These are phyloP conservation scores for Lordiphosa andalusiaca DNA, from an alignment of 2,888 invertebrate species.

Conservation along the genomic window DNA sequence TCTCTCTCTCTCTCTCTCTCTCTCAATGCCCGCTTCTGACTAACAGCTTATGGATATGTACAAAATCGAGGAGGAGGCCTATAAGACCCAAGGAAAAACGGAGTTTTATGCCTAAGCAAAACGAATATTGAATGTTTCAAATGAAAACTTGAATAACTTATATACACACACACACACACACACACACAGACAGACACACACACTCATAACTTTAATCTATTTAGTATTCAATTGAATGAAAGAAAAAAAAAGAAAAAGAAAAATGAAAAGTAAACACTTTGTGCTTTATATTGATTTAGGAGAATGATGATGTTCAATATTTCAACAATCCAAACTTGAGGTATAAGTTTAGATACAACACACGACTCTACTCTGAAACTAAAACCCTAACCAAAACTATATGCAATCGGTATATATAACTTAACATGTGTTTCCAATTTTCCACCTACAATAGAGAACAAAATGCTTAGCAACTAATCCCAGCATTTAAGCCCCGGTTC, in stretches of 20 bases:
- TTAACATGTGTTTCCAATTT: slow-evolving; percentile 69
- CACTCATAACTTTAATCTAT: slow-evolving; percentile 17
- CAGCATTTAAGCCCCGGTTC: slow-evolving; percentile 10
- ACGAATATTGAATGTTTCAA: slow-evolving; percentile 17
- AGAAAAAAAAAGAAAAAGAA: slow-evolving; percentile 19
- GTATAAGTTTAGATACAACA: slow-evolving; percentile 49
- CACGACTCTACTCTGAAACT: slow-evolving; percentile 7
- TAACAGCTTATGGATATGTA: slow-evolving; percentile 93
- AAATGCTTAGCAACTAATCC: slow-evolving; percentile 52
- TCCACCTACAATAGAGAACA: slow-evolving; percentile 60
- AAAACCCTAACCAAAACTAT: slow-evolving; percentile 10
- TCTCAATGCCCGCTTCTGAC: slow-evolving; percentile 28
- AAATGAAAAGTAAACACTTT: slow-evolving; percentile 60
- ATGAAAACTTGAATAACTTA: slow-evolving; percentile 16
- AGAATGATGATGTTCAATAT: background rate
- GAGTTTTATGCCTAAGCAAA: slow-evolving; percentile 90
- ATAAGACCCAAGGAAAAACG: slow-evolving; percentile 91
- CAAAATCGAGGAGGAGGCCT: slow-evolving; percentile 95
- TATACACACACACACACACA: slow-evolving; percentile 23
- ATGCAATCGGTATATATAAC: slow-evolving; percentile 29
- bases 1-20: slow-evolving; percentile 18
- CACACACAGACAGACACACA: slow-evolving; percentile 16
- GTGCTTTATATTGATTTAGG: slow-evolving; percentile 72
- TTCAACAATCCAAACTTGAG: slow-evolving; percentile 32
- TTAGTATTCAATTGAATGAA: slow-evolving; percentile 44